Evolutionary conservation across 2,888 invertebrate species (phyloP).

Genomic region (Helobdella robusta): DNA sequence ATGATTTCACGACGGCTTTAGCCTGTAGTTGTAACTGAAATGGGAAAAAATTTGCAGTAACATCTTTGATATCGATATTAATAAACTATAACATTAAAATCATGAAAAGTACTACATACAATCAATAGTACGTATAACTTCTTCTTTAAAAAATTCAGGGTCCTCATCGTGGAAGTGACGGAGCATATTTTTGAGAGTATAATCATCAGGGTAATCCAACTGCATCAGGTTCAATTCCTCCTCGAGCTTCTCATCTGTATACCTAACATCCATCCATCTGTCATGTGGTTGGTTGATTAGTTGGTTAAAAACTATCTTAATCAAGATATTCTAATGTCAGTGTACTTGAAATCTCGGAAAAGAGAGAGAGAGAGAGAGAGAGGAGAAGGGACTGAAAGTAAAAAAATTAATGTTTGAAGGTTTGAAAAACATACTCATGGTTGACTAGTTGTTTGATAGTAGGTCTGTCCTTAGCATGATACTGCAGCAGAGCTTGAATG

Average conservation of each 20-base stretch:
- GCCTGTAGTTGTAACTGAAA: too few relatives aligned
- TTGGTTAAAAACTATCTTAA: background rate
- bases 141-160: background rate
- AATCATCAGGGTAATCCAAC: background rate
- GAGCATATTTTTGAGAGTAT: background rate
- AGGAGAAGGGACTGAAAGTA: too few relatives aligned
- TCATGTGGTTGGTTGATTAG: background rate
- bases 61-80: too few relatives aligned
- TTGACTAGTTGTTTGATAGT: background rate
- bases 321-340: background rate
- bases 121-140: background rate
- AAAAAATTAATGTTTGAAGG: too few relatives aligned
- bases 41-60: too few relatives aligned
- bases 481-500: constrained; percentile 3
- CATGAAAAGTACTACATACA: constrained; percentile 10
- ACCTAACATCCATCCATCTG: constrained; percentile 2
- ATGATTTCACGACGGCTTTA: too few relatives aligned
- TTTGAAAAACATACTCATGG: constrained; percentile 10
- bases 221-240: background rate
- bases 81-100: too few relatives aligned
- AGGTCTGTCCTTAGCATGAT: constrained; percentile 14
- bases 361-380: background rate
- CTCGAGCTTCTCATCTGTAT: background rate
- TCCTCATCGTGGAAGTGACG: background rate
- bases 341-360: background rate